Percentiles rank a stretch among this genome's conserved stretches.
These are phyloP conservation scores for Platycnemis pennipes DNA, from an alignment of 2,888 invertebrate genomes.

Conservation along the genomic window DNA sequence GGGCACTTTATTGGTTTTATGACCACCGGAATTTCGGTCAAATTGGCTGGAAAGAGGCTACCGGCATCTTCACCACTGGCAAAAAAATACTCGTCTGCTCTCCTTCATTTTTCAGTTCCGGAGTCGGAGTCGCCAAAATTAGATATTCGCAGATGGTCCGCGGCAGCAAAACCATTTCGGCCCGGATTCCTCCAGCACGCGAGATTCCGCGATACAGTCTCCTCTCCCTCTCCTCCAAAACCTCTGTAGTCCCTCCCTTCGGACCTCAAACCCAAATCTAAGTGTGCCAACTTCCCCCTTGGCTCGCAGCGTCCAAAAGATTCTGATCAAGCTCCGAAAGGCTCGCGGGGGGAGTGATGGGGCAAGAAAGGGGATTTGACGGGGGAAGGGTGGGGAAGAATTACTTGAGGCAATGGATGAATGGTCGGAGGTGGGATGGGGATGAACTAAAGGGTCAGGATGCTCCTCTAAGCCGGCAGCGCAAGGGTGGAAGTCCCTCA, in stretches of 20 bases:
- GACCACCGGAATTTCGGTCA: neutral
- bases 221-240: neutral
- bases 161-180: slow-evolving; percentile 21
- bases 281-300: slow-evolving; percentile 60
- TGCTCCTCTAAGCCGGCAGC: neutral
- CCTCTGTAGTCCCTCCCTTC: neutral
- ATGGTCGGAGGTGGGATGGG: neutral
- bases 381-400: neutral
- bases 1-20: neutral
- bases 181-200: slow-evolving; percentile 43
- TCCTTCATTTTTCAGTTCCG: neutral
- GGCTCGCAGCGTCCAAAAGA: slow-evolving; percentile 52
- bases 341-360: neutral
- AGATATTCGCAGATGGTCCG: slow-evolving; percentile 42
- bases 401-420: neutral
- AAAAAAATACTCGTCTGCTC: neutral
- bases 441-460: neutral
- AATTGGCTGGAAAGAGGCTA: neutral
- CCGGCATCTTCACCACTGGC: neutral
- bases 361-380: neutral
- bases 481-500: too few species aligned
- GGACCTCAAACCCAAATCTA: slow-evolving; percentile 57
- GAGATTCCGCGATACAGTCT: slow-evolving; percentile 28
- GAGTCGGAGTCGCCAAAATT: slow-evolving; percentile 28
- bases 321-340: slow-evolving; percentile 34